Conservation (phyloP, 2,113 vertebrate species). For the Alexandromys fortis region DNA sequence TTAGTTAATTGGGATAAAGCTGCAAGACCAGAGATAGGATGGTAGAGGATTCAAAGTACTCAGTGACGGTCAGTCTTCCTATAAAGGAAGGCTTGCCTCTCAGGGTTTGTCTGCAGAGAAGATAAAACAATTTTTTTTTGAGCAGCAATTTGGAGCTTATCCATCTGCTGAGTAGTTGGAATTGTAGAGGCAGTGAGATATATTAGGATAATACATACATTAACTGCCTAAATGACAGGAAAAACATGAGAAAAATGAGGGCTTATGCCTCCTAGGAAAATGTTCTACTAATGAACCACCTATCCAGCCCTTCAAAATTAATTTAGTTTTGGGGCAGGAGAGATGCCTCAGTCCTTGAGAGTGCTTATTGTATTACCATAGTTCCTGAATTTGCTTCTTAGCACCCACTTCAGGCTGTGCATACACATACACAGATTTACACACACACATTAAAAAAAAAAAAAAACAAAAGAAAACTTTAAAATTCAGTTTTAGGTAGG, state of each 20-base stretch:
- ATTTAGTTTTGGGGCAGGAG: background rate
- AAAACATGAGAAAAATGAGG: background rate
- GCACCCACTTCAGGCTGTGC: no score
- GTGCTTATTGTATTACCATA: background rate
- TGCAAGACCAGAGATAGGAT: background rate
- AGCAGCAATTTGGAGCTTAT: background rate
- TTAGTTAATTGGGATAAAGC: background rate
- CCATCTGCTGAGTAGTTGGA: background rate
- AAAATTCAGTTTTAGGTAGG: no score
- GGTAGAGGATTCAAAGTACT: background rate
- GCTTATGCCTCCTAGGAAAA: background rate
- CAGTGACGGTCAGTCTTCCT: background rate
- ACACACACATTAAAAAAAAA: no score
- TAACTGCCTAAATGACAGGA: background rate
- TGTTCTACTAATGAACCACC: background rate
- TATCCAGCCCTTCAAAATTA: background rate
- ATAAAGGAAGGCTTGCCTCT: background rate
- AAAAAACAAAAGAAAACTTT: no score
- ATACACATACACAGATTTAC: no score
- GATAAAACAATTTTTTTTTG: background rate
- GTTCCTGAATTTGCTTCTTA: background rate
- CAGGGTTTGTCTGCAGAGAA: background rate
- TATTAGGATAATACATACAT: background rate
- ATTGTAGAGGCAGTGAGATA: background rate
- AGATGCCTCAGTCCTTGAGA: background rate